Percentiles rank a stretch among this genome's conserved stretches.
Evolutionary conservation across 2,888 invertebrate genomes (phyloP).

Genomic region (Deroplatys truncata): DNA sequence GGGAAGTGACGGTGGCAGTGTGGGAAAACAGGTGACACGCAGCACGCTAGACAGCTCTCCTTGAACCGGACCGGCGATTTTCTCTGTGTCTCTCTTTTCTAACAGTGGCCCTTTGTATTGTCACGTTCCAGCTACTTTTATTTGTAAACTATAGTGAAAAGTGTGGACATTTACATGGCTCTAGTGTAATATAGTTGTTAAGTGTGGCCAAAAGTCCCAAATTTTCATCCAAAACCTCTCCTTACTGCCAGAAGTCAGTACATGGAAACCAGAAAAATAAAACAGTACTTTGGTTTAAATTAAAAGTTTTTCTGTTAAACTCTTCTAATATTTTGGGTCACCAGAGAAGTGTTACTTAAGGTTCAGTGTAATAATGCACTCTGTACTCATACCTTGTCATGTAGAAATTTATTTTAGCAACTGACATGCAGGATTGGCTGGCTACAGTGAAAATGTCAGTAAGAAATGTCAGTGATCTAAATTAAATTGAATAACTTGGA

Average conservation of each 20-base stretch:
- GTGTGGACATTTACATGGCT: constrained; percentile 33
- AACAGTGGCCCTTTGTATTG: not conserved
- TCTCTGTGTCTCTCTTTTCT: not conserved
- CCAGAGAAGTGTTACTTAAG: not conserved
- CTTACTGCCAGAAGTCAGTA: constrained; percentile 13
- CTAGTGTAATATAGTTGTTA: not conserved
- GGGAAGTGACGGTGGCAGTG: not conserved
- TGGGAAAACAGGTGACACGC: not conserved
- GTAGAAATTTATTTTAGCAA: too few species aligned
- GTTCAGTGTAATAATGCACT: not conserved
- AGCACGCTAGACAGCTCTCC: not conserved
- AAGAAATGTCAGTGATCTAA: too few species aligned
- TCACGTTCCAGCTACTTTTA: not conserved
- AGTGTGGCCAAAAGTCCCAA: constrained; percentile 1
- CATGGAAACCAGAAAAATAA: not conserved
- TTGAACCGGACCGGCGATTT: not conserved
- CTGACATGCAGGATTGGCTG: too few species aligned
- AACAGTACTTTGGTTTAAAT: not conserved
- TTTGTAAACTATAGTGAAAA: constrained; percentile 11
- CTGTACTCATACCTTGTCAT: not conserved
- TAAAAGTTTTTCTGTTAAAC: not conserved
- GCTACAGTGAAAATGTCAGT: too few species aligned
- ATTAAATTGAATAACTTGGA: too few species aligned
- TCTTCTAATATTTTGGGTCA: not conserved
- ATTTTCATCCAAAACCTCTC: constrained; percentile 12